Evolutionary conservation across 1,140 invertebrate species (phyloP), one percentile per base, ranked within the genome.

Genomic region (Trachelipus rathkii): DNA sequence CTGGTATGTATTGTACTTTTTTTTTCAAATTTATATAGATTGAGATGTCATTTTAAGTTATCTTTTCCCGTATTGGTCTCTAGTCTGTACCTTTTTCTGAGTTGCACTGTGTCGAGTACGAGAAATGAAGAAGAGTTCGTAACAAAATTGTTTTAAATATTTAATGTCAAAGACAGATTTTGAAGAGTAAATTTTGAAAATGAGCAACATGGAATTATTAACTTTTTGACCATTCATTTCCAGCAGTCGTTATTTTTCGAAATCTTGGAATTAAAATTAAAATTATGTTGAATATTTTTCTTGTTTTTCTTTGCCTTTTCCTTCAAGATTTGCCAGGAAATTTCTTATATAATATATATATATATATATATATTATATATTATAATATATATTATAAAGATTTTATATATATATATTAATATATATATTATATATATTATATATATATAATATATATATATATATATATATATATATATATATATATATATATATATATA

Each of bases 231-330:
- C 50, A 60, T 60, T 60, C 50, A 60, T 60, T 60, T 60, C 50
- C 50, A 19, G 2, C 50, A 60, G 11, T 60, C 50, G 50, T 60
- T 33, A 60, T 60, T 60, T 60, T 60, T 60, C 11, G 50, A 60
- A 19, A 19, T 60, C 50, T 60, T 60, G 50, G 50, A 60, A 60
- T 60, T 60, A 60, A 60, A 60, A 60, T 60, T 60, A 60, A 60
- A 60, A 60, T 60, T 60, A 13, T 15, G 50, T 60, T 15, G 11
- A 60, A 60, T 15, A 60, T 60, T 2, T n/a, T 60, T 13, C 19
- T 15, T 60, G 50, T 60, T 60, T 60, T 15, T 60, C 1, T 60
- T 60, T 8, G 19, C 19, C 50, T 19, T 60, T 33, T 33, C 33
- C 33, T 33, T 33, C 33, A 3, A 6, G 33, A 33, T 33, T 33